Conservation (phyloP, 2,888 invertebrate genomes). For the Scaeva pyrastri region DNA sequence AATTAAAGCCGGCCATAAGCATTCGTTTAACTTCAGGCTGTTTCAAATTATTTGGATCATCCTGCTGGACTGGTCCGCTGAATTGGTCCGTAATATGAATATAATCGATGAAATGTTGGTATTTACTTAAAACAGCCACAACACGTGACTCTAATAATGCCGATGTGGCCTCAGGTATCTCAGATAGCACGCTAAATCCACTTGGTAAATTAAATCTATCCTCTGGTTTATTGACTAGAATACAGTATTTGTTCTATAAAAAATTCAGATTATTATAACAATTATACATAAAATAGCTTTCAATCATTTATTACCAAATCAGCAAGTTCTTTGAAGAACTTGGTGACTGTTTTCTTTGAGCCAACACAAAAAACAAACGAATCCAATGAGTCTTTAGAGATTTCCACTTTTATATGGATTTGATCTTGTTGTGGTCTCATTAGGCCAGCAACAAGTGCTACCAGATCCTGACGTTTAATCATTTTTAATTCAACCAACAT, state of each 20-base stretch:
- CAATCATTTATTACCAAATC: conserved; percentile 88
- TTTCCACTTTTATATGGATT: conserved; percentile 92
- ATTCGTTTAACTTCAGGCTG: conserved; percentile 92
- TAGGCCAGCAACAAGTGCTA: conserved; percentile 92
- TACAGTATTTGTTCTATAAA: conserved; percentile 90
- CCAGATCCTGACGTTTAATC: conserved; percentile 97
- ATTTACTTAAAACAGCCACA: conserved; percentile 90
- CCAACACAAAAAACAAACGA: conserved; percentile 96
- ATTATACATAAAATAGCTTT: neutral
- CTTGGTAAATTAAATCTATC: conserved; percentile 92
- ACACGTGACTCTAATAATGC: conserved; percentile 93
- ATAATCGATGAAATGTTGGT: conserved; percentile 94
- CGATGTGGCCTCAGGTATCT: conserved; percentile 94
- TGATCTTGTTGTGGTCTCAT: conserved; percentile 95
- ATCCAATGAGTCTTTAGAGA: conserved; percentile 96
- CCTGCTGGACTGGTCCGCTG: conserved; percentile 94
- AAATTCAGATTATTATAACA: neutral
- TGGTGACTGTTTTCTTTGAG: conserved; percentile 93
- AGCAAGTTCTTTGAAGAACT: conserved; percentile 95
- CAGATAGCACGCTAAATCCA: conserved; percentile 92
- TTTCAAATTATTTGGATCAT: conserved; percentile 89
- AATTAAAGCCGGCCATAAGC: conserved; percentile 92
- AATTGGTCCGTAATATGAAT: conserved; percentile 99
- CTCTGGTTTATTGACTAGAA: conserved; percentile 90
- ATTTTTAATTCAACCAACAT: conserved; percentile 98